A percentile compares a stretch with the other conserved stretches of the same genome.
These are phyloP conservation scores for Tricholaema leucomelas DNA, from an alignment of 2,113 vertebrate genomes.

Conservation along the genomic window DNA sequence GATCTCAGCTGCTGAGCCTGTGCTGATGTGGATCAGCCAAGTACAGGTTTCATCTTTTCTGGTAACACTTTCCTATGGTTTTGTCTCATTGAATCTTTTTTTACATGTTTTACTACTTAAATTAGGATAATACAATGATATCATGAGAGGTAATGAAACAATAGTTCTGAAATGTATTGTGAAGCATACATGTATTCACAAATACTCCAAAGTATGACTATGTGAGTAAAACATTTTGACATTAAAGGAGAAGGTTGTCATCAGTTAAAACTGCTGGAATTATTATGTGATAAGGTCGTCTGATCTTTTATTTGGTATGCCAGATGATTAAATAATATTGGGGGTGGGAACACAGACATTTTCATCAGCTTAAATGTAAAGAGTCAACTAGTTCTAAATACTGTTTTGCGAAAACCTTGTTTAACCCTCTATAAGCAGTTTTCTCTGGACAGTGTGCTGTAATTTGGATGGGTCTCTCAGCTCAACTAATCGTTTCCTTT, in stretches of 20 bases:
- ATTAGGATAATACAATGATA: not conserved
- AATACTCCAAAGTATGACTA: not conserved
- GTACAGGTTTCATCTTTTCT: not conserved
- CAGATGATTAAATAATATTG: not conserved
- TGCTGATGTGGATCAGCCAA: not conserved
- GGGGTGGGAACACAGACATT: not conserved
- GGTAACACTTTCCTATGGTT: not conserved
- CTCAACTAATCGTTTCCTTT: slow-evolving; percentile 26
- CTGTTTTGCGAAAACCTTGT: not conserved
- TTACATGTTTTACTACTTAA: not conserved
- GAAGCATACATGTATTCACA: not conserved
- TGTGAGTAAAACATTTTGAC: slow-evolving; percentile 7
- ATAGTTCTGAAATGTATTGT: not conserved
- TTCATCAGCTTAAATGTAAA: slow-evolving; percentile 1
- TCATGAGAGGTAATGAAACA: not conserved
- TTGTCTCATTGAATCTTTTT: not conserved
- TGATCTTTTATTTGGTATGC: not conserved
- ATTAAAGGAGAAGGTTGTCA: not conserved
- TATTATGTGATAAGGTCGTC: slow-evolving; percentile 14
- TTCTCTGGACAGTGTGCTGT: slow-evolving; percentile 28
- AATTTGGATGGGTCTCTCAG: slow-evolving; percentile 24
- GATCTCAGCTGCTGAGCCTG: not conserved
- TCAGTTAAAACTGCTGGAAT: not conserved
- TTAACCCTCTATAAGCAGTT: not conserved
- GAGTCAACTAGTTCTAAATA: not conserved